Evolutionary conservation across 2,113 vertebrate species (phyloP), one percentile per base, ranked within the genome.

Genomic region (Puffinus mauretanicus): DNA sequence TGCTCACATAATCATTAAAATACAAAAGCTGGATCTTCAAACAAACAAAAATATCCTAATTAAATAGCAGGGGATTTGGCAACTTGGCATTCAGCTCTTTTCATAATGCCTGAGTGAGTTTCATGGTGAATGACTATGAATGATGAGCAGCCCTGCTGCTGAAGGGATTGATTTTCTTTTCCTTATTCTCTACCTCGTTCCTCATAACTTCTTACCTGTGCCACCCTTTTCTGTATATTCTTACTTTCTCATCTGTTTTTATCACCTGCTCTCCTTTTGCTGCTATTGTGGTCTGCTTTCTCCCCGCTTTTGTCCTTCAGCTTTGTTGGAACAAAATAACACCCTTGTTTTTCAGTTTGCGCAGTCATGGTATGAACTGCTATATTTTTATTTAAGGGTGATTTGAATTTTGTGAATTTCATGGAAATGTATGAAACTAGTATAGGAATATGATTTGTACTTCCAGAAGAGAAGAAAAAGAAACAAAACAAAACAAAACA

Each of bases 81-180:
- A 97, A 80, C 78, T 75, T 87, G 87, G 81, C 75, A 40, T 84
- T 92, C 40, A 86, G 66, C 10, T 84, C 70, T 85, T 67, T 86
- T 94, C 58, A 76, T 77, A 91, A 79, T 73, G 88, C 86, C 51
- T 85, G 78, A 91, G 70, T 12, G 66, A 96, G 54, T 94, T 97
- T 96, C 91, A 91, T 94, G 94, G 80, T 94, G 94, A 92, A 71
- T 96, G 92, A 84, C 61, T 91, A 44, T 89, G 94, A 97, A 92
- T 93, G 86, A 84, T 88, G 69, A 82, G 27, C 6, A 3, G 70
- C 40, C 25, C 77, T 72, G 36, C 46, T 95, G 57, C 78, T 86
- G 58, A 85, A 86, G 58, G 34, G 91, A 85, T 93, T 82, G 71
- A 42, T 95, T 91, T 95, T 95, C 91, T 89, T 85, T 91, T 88